Percentiles rank a stretch among this genome's conserved stretches.
These are phyloP conservation scores for Otocyon megalotis DNA, from an alignment of 2,113 vertebrate species.

Conservation along the genomic window DNA sequence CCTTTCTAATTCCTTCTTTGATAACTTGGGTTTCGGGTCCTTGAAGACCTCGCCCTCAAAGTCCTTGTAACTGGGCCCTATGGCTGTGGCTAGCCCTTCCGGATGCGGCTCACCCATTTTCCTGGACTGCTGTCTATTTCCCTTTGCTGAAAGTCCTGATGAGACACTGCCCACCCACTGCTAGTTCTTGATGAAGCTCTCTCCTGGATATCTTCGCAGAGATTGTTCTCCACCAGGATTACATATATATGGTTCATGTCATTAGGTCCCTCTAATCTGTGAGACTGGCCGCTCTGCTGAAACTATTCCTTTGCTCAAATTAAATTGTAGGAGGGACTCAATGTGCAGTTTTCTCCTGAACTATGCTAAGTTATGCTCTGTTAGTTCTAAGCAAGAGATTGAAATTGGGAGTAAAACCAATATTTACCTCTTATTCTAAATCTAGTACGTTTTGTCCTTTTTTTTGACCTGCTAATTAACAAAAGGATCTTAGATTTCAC, in stretches of 20 bases:
- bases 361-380: not conserved
- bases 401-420: not conserved
- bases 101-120: not conserved
- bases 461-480: conserved; percentile 40
- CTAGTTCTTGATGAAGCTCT: not conserved
- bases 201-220: not conserved
- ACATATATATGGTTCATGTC: not conserved
- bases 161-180: not conserved
- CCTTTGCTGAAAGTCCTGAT: not conserved
- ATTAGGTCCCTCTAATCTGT: not conserved
- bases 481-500: not conserved
- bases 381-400: not conserved
- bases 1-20: not conserved
- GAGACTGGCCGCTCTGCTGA: not conserved
- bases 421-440: not conserved
- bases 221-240: not conserved
- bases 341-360: not conserved
- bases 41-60: not conserved
- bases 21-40: not conserved
- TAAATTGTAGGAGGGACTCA: not conserved
- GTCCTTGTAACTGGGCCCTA: not conserved
- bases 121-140: not conserved
- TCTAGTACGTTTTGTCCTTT: not conserved
- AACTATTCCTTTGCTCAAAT: not conserved
- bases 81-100: fast-evolving